A percentile compares a stretch with the other conserved stretches of the same genome.
These are phyloP conservation scores for Sesia apiformis DNA, from an alignment of 2,888 invertebrate species.

Conservation along the genomic window DNA sequence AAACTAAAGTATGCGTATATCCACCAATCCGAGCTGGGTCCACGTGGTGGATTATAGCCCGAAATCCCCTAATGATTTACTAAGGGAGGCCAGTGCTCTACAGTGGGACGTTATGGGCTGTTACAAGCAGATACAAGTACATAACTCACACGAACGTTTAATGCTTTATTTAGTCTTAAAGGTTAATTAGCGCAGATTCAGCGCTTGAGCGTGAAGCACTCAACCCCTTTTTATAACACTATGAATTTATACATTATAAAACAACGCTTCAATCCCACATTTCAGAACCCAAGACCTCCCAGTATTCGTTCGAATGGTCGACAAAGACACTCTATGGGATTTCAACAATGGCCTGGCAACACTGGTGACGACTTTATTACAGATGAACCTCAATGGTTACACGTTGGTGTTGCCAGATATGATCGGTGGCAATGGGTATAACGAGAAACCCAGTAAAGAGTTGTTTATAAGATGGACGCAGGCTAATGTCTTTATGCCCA, in stretches of 20 bases:
- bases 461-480: constrained; percentile 86
- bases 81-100: too few species aligned
- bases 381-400: constrained; percentile 78
- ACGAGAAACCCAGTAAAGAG: constrained; percentile 72
- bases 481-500: constrained; percentile 85
- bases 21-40: too few species aligned
- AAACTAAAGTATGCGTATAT: too few species aligned
- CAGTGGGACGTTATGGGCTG: too few species aligned
- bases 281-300: constrained; percentile 79
- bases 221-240: too few species aligned
- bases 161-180: neutral
- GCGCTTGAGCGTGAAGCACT: too few species aligned
- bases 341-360: constrained; percentile 81
- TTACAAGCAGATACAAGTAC: neutral
- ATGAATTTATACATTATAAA: too few species aligned
- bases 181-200: too few species aligned
- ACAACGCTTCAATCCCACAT: too few species aligned
- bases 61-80: too few species aligned
- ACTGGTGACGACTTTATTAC: constrained; percentile 81
- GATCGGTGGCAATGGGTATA: constrained; percentile 82
- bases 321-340: constrained; percentile 82
- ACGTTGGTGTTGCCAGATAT: constrained; percentile 86
- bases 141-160: neutral
- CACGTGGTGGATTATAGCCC: too few species aligned
- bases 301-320: constrained; percentile 84